Evolutionary conservation across 2,113 vertebrate genomes (phyloP).

Genomic region (Epinephelus fuscoguttatus): DNA sequence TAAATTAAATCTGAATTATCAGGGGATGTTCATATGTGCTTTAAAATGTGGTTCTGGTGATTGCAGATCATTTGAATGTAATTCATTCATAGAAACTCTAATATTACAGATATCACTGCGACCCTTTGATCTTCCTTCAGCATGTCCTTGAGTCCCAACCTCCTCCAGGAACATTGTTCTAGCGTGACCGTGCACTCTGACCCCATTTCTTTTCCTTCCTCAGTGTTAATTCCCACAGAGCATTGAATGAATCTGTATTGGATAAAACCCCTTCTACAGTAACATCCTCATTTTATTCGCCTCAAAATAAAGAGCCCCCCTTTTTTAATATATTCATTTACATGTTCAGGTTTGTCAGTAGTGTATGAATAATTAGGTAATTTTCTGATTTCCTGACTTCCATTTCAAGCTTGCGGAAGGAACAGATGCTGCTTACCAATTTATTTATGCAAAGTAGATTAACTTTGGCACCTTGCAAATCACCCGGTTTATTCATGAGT

Average conservation of each 20-base stretch:
- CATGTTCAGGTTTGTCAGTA: constrained; percentile 38
- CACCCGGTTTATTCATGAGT: constrained; percentile 59
- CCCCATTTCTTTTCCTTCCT: constrained; percentile 17
- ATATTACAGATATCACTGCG: neutral
- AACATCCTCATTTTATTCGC: constrained; percentile 4
- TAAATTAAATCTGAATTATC: neutral
- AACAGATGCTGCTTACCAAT: constrained; percentile 63
- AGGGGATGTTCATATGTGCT: neutral
- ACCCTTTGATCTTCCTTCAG: neutral
- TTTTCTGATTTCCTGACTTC: constrained; percentile 59
- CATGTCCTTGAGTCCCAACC: constrained; percentile 25
- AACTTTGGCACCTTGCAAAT: constrained; percentile 71
- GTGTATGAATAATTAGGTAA: constrained; percentile 44
- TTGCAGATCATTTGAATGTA: neutral
- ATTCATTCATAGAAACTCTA: neutral
- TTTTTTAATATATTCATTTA: constrained; percentile 27
- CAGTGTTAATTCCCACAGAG: constrained; percentile 38
- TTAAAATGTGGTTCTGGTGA: neutral
- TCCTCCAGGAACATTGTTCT: constrained; percentile 1
- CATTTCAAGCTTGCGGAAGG: constrained; percentile 34
- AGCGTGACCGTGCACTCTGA: constrained; percentile 20
- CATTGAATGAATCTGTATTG: constrained; percentile 5
- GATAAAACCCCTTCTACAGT: neutral
- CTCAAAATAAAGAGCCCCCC: neutral
- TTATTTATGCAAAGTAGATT: constrained; percentile 77